A percentile compares a stretch with the other conserved stretches of the same genome.
Conservation (phyloP, 2,888 invertebrate genomes). For the Sepiola atlantica region DNA sequence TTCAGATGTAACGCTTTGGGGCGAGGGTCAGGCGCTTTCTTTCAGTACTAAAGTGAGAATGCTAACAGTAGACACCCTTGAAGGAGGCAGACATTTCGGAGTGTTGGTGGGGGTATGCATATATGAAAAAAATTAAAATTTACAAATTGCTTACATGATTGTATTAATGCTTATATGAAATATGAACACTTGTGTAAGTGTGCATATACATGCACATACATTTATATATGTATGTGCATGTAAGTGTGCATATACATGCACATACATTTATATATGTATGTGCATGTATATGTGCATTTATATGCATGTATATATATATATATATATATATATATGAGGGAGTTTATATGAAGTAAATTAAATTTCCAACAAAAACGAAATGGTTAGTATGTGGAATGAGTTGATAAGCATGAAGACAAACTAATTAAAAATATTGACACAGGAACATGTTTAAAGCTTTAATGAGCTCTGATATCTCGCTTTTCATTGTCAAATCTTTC, state of each 20-base stretch:
- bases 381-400: too few species aligned
- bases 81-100: background rate
- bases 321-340: background rate
- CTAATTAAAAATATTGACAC: too few species aligned
- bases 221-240: background rate
- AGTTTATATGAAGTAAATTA: too few species aligned
- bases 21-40: background rate
- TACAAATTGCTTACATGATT: background rate
- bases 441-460: too few species aligned
- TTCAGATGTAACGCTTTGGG: background rate
- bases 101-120: background rate
- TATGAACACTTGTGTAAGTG: background rate
- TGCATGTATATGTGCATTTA: background rate
- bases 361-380: too few species aligned
- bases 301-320: background rate
- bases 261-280: background rate
- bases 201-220: background rate
- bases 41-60: background rate
- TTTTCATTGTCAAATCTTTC: too few species aligned
- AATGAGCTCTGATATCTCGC: too few species aligned
- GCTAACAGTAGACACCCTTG: background rate
- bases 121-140: background rate
- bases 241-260: background rate
- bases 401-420: too few species aligned
- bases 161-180: background rate